Conservation (phyloP, 2,888 invertebrate species). For the Branchellion lobata region DNA sequence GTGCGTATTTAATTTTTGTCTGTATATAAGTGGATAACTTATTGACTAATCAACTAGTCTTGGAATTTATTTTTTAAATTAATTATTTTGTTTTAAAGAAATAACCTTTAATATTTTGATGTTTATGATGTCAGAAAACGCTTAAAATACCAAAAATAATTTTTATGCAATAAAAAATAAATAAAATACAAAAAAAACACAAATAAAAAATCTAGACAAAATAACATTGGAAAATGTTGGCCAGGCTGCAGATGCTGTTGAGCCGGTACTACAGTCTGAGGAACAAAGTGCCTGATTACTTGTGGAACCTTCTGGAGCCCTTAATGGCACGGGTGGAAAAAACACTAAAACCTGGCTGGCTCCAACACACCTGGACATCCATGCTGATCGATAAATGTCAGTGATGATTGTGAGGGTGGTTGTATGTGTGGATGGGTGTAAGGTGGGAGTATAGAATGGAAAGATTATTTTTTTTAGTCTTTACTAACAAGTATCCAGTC, state of each 20-base stretch:
- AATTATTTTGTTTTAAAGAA: no score
- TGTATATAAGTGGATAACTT: background rate
- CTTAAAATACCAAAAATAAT: no score
- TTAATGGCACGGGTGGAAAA: conserved; percentile 83
- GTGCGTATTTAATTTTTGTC: conserved; percentile 53
- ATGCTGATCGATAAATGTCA: conserved; percentile 67
- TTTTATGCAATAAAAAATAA: background rate
- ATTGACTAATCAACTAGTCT: no score
- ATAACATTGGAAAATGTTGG: conserved; percentile 20
- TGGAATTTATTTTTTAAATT: background rate
- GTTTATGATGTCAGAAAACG: no score
- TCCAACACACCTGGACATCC: conserved; percentile 80
- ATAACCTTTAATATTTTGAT: no score
- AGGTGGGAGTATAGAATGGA: background rate
- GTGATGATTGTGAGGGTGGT: conserved; percentile 63
- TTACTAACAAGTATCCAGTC: no score
- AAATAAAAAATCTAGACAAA: background rate
- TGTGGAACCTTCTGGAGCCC: conserved; percentile 82
- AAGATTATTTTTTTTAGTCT: no score
- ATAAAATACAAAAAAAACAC: no score
- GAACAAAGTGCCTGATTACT: conserved; percentile 69
- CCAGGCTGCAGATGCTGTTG: conserved; percentile 61
- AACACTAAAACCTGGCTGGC: conserved; percentile 78
- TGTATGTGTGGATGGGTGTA: background rate
- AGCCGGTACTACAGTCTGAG: conserved; percentile 59